Conservation (phyloP, 37 sponge, comb jelly and placozoan genomes). For the Aplysina aerophoba region DNA sequence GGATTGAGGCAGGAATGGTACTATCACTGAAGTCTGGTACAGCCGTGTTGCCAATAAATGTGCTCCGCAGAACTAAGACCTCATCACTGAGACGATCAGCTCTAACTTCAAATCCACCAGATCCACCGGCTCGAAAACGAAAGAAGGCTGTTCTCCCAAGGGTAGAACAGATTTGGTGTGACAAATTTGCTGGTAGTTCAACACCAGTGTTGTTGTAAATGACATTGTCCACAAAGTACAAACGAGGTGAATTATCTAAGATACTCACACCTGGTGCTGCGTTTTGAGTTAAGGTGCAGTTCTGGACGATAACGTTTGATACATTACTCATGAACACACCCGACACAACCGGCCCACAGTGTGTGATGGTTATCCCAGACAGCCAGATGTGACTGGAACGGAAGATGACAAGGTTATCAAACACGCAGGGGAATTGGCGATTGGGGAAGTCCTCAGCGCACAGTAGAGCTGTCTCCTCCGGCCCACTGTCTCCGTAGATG, state of each 20-base stretch:
- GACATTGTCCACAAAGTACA: conserved; percentile 18
- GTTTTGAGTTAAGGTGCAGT: background rate
- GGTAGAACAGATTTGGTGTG: background rate
- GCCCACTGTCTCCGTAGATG: background rate
- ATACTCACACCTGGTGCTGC: background rate
- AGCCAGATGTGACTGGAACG: background rate
- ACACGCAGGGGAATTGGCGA: background rate
- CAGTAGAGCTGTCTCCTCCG: background rate
- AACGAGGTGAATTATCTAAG: background rate
- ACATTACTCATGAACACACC: background rate
- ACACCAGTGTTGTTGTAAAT: background rate
- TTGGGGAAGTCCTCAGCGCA: background rate
- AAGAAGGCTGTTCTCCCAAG: background rate
- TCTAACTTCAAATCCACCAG: background rate
- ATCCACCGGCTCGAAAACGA: background rate
- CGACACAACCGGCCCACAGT: background rate
- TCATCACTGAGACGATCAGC: background rate
- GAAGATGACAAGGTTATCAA: background rate
- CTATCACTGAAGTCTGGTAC: background rate
- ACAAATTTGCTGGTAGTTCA: background rate
- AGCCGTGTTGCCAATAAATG: background rate
- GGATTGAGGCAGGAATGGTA: background rate
- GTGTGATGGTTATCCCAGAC: background rate
- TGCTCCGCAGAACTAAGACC: background rate
- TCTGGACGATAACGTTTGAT: background rate